Evolutionary conservation across 2,797 vertebrate species (phyloP).

Genomic region (Hafferia zeledoni): DNA sequence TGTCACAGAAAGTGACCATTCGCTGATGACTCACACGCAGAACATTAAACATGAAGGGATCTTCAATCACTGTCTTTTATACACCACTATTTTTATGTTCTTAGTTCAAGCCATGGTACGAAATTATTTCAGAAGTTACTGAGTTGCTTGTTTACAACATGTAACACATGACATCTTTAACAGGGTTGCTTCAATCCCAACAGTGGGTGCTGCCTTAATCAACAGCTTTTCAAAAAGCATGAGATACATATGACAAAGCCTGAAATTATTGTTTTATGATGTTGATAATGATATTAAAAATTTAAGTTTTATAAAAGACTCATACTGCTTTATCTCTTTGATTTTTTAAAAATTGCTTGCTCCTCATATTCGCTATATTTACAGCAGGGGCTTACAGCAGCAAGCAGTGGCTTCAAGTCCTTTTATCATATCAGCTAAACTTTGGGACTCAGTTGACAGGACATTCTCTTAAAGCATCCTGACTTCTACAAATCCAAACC

Average conservation of each 20-base stretch:
- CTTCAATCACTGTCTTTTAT: neutral
- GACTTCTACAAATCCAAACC: neutral
- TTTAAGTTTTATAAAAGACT: neutral
- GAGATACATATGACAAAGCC: neutral
- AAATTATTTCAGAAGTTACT: neutral
- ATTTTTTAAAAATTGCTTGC: neutral
- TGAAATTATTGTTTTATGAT: neutral
- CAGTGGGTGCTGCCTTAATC: neutral
- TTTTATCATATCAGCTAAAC: neutral
- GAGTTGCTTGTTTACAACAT: neutral
- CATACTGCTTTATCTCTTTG: neutral
- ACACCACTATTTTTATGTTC: neutral
- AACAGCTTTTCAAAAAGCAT: neutral
- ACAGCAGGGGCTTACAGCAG: neutral
- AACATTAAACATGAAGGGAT: neutral
- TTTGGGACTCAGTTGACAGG: neutral
- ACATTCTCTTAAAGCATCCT: neutral
- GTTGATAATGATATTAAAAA: constrained; percentile 1
- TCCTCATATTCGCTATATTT: neutral
- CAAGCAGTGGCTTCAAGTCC: neutral
- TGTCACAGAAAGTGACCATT: constrained; percentile 24
- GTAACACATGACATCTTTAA: neutral
- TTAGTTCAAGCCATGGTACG: neutral
- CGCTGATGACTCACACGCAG: constrained; percentile 31
- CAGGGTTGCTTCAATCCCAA: neutral